Evolutionary conservation across 2,888 invertebrate species (phyloP).

Genomic region (Tachina lurida): DNA sequence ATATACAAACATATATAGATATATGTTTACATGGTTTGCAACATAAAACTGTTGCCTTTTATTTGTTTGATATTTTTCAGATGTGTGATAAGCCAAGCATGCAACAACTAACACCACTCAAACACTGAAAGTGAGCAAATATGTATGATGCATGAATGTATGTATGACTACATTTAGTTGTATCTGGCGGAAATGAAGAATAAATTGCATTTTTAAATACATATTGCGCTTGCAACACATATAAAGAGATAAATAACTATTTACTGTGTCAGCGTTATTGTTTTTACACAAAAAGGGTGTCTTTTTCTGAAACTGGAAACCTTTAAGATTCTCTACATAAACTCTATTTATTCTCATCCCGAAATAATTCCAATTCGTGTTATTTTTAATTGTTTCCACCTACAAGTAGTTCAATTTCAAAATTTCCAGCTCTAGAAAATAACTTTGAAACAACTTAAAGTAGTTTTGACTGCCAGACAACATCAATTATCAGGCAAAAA

Average conservation of each 20-base stretch:
- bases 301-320: no score
- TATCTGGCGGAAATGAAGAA: slow-evolving; percentile 45
- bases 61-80: slow-evolving; percentile 37
- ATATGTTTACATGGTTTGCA: neutral
- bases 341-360: no score
- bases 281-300: neutral
- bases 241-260: slow-evolving; percentile 29
- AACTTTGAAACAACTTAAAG: neutral
- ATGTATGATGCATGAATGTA: no score
- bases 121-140: neutral
- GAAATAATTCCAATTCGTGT: no score
- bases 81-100: slow-evolving; percentile 42
- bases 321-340: no score
- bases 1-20: no score
- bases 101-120: neutral
- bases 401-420: neutral
- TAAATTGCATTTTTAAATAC: slow-evolving; percentile 23
- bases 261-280: neutral
- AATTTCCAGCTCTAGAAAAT: neutral
- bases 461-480: slow-evolving; percentile 45
- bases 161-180: neutral
- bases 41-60: slow-evolving; percentile 46
- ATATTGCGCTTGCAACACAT: slow-evolving; percentile 2
- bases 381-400: no score
- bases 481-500: slow-evolving; percentile 51